These are phyloP conservation scores for Oryzias melastigma DNA, from an alignment of 2,113 vertebrate genomes.

Conservation along the genomic window DNA sequence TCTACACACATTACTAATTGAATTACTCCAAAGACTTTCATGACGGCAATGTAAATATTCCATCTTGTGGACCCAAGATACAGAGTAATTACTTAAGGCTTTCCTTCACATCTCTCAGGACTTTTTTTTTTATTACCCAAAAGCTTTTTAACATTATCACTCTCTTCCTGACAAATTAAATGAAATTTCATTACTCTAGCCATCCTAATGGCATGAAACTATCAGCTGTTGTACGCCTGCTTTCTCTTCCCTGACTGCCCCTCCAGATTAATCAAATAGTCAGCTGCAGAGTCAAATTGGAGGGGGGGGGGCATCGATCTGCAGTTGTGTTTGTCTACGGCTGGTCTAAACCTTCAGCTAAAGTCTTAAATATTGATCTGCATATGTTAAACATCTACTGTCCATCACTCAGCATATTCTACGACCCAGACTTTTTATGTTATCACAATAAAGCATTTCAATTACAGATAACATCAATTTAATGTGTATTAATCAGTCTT, in stretches of 20 bases:
- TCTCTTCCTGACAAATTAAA: slow-evolving; percentile 99
- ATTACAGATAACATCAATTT: neutral
- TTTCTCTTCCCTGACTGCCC: slow-evolving; percentile 78
- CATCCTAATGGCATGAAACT: slow-evolving; percentile 94
- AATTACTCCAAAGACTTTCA: slow-evolving; percentile 90
- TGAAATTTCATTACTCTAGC: slow-evolving; percentile 99
- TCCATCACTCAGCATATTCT: slow-evolving; percentile 70
- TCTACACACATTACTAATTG: slow-evolving; percentile 89
- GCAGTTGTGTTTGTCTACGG: slow-evolving; percentile 67
- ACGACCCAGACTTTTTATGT: slow-evolving; percentile 22
- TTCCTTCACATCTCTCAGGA: slow-evolving; percentile 87
- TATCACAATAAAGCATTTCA: slow-evolving; percentile 11
- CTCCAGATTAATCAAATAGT: slow-evolving; percentile 82
- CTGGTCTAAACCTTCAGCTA: slow-evolving; percentile 68
- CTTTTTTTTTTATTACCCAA: slow-evolving; percentile 88
- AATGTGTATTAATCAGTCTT: slow-evolving; percentile 8
- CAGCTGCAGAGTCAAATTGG: slow-evolving; percentile 77
- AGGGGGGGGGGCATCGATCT: slow-evolving; percentile 72
- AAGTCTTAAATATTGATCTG: slow-evolving; percentile 72
- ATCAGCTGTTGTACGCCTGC: slow-evolving; percentile 81
- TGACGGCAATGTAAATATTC: slow-evolving; percentile 99
- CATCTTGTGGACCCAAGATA: slow-evolving; percentile 88
- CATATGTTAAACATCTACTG: slow-evolving; percentile 70
- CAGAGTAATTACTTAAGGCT: slow-evolving; percentile 98
- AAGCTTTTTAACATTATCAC: slow-evolving; percentile 99